Evolutionary conservation across 2,888 invertebrate genomes (phyloP).

Genomic region (Lasioglossum zephyrum): DNA sequence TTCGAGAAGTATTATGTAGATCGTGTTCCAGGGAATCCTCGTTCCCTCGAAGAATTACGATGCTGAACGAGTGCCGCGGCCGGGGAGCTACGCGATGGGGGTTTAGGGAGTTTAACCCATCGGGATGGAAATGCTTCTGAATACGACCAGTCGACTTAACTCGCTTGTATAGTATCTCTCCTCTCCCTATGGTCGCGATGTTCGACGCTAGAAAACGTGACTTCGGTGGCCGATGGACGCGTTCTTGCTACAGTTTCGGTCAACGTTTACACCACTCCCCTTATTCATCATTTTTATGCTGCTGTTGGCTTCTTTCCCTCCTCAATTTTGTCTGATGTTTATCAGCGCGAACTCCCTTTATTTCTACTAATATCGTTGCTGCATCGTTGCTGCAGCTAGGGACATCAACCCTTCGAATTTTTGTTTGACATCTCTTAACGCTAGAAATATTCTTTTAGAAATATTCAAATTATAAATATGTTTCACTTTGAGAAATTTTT

Average conservation of each 20-base stretch:
- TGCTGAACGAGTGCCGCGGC: constrained; percentile 18
- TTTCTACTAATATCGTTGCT: neutral
- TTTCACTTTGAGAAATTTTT: too few relatives aligned
- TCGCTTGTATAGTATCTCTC: neutral
- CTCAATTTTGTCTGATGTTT: neutral
- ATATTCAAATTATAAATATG: too few relatives aligned
- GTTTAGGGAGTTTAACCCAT: neutral
- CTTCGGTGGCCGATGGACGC: neutral
- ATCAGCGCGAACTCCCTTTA: neutral
- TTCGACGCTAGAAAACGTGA: neutral
- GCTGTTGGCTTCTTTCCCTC: too few relatives aligned
- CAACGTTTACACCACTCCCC: neutral
- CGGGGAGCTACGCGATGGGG: neutral
- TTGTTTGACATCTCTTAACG: neutral
- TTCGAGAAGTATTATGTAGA: constrained; percentile 48
- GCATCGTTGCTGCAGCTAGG: neutral
- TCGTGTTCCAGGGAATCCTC: constrained; percentile 44
- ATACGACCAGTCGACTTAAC: neutral
- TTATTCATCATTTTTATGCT: neutral
- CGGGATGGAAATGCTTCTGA: neutral
- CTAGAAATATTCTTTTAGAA: too few relatives aligned
- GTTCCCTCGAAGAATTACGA: constrained; percentile 18
- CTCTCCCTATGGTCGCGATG: neutral
- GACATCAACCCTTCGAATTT: neutral
- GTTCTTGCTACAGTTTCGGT: neutral